Base-by-base conservation (phyloP, 2,797 vertebrate species). In the Hippopotamyrus pictus region DNA sequence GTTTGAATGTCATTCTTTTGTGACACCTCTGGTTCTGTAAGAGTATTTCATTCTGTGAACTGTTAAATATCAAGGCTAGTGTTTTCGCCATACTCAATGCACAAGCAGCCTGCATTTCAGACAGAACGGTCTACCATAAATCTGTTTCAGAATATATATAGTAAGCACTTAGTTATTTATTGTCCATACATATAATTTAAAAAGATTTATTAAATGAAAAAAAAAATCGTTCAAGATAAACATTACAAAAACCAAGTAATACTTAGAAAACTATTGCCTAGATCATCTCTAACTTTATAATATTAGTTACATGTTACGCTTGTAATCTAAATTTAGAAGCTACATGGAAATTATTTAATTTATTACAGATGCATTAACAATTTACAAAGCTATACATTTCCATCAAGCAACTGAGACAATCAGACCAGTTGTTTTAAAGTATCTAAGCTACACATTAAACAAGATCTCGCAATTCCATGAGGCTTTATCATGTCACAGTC, bases 401-500 rank as follows among this genome's bases (percentile, higher is more conserved):
- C 51, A 88, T 88, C 3, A 69, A 88, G 41, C 37, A 65, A 65
- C 44, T 59, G 53, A 48, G 41, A n/a, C n/a, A 22, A 65, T 37
- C 44, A 37, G n/a, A 87, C 51, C 50, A 53, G 83, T 54, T 86
- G 85, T 86, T 87, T 41, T 54, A 41, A 44, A 87, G 19, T n/a
- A 59, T 59, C 14, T 57, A 87, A 33, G 51, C 53, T 65, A 57
- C 53, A 37, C 29, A 37, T 87, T 17, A 44, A 87, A 59, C 33
- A 6, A 53, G 19, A 17, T 37, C 50, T 46, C 85, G 59, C 73
- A 84, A 90, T 89, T 89, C 87, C 90, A 37, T 92, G 89, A 90
- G 90, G 89, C 85, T 91, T 89, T 88, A 73, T 73, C 69, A 73
- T 73, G 14, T 73, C 8, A 33, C 84, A 89, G 90, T 91, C 89